Evolutionary conservation across 1,140 invertebrate genomes (phyloP).

Genomic region (Eueides isabella): DNA sequence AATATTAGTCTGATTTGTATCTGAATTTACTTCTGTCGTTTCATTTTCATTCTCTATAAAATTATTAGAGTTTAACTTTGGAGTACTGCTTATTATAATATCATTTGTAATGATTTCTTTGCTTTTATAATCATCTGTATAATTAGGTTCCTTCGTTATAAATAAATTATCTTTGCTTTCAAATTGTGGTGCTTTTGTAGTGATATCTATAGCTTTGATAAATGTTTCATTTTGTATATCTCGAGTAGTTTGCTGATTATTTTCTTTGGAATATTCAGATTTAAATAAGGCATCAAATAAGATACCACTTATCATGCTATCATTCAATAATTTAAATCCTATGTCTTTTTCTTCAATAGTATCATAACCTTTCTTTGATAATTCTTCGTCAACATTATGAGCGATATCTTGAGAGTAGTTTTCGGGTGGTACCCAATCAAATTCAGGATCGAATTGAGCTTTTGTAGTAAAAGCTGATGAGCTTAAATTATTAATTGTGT

Average conservation of each 20-base stretch:
- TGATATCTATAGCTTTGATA: background rate
- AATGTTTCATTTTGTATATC: background rate
- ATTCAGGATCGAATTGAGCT: constrained; percentile 52
- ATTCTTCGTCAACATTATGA: constrained; percentile 55
- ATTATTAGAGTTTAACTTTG: background rate
- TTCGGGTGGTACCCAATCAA: constrained; percentile 48
- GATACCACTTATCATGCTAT: constrained; percentile 42
- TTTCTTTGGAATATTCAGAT: constrained; percentile 21
- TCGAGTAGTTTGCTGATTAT: background rate
- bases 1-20: background rate
- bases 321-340: constrained; percentile 31
- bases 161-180: background rate
- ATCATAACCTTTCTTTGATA: constrained; percentile 47
- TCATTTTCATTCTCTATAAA: background rate
- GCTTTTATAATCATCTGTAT: background rate
- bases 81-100: background rate
- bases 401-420: constrained; percentile 56
- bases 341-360: constrained; percentile 24
- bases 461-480: constrained; percentile 21
- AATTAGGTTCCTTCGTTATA: background rate
- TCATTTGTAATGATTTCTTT: constrained; percentile 13
- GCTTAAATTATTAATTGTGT: constrained; percentile 18
- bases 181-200: constrained; percentile 12
- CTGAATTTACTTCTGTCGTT: background rate
- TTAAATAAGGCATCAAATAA: constrained; percentile 34